Evolutionary conservation across 2,113 vertebrate genomes (phyloP).

Genomic region (Capra hircus): DNA sequence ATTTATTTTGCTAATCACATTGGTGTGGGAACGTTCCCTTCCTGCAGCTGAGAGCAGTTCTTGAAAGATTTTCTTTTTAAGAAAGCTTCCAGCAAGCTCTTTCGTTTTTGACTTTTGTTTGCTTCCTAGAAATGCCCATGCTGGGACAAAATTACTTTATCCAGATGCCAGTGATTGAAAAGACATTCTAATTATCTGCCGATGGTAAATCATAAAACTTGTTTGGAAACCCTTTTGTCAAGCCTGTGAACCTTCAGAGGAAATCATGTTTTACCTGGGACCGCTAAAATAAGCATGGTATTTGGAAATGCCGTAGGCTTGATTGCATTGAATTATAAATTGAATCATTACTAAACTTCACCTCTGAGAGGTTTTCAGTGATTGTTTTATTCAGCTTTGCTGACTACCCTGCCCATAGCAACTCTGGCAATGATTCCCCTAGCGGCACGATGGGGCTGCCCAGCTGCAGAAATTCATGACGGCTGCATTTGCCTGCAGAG

Average conservation of each 20-base stretch:
- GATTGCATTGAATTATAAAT: conserved; percentile 80
- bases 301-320: conserved; percentile 78
- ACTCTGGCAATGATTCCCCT: conserved; percentile 82
- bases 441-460: conserved; percentile 78
- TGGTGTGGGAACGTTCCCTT: neutral
- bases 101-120: conserved; percentile 53
- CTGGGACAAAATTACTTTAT: conserved; percentile 56
- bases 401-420: conserved; percentile 78
- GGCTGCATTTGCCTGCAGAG: conserved; percentile 82
- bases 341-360: conserved; percentile 80
- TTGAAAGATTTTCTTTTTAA: conserved; percentile 64
- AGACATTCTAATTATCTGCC: conserved; percentile 54
- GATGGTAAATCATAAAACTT: conserved; percentile 48
- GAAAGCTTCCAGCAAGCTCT: conserved; percentile 62
- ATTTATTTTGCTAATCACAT: conserved; percentile 34
- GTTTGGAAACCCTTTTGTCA: conserved; percentile 51
- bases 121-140: conserved; percentile 27
- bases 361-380: conserved; percentile 81
- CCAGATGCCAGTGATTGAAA: conserved; percentile 53
- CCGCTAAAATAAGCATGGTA: conserved; percentile 56
- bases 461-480: conserved; percentile 81
- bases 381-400: conserved; percentile 84
- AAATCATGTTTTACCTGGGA: conserved; percentile 45
- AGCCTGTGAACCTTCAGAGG: conserved; percentile 42
- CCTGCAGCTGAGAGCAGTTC: neutral